Evolutionary conservation across 2,113 vertebrate genomes (phyloP), one percentile per base, ranked within the genome.

Genomic region (Colinus virginianus): DNA sequence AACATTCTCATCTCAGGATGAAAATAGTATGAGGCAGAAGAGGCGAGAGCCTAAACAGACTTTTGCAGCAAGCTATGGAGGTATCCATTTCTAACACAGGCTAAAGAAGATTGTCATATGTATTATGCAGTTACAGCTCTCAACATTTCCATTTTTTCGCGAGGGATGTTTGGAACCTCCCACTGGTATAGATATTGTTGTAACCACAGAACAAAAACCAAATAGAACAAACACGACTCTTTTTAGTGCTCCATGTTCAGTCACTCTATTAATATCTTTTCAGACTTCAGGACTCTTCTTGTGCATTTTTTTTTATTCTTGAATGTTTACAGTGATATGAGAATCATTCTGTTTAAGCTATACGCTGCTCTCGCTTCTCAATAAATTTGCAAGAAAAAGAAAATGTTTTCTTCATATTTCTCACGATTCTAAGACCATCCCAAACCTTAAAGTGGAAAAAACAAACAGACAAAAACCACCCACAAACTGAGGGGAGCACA

Each of bases 361-460:
- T 16, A 6, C 28, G 19, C 40, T 68, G 30, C 30, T 85, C 51
- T 78, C 92, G 79, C 84, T 90, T 90, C 43, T 91, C 66, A 92
- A 92, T 96, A 95, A 96, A 95, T n/a, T 91, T 56, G 85, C 79
- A 71, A 59, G 55, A 45, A 92, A 82, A 69, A 7, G 63, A 49
- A 32, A 56, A 56, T 9, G 3, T 5, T 63, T 64, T 51, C 23
- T 21, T 82, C 25, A 5, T 59, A 82, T 91, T 77, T 53, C 6
- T 86, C 48, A 25, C 55, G 32, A 72, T 67, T 94, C 55, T 43
- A 59, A 4, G 32, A 51, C 87, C 13, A 42, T 38, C 36, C 22
- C 7, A 66, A 89, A 88, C 36, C 28, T 75, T 69, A 38, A 40
- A 13, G 5, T 5, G 28, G 8, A 4, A 2, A 5, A 13, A 43